Conservation (phyloP, 2,797 vertebrate species). For the Aulostomus chinensis region DNA sequence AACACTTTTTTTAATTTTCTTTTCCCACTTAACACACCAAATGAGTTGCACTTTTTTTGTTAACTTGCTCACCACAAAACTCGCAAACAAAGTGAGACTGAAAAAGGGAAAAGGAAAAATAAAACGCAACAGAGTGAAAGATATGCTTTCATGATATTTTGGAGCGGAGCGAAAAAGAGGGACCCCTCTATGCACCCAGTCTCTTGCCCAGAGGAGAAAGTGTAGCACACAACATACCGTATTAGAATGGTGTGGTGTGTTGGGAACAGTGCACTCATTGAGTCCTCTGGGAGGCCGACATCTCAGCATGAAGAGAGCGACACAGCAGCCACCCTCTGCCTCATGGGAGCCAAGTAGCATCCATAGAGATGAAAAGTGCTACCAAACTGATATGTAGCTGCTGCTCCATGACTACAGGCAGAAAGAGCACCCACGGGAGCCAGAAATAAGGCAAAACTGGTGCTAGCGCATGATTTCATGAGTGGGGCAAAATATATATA, state of each 20-base stretch:
- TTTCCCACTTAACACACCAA: constrained; percentile 32
- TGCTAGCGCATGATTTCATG: constrained; percentile 21
- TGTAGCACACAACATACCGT: constrained; percentile 22
- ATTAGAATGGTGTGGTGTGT: constrained; percentile 26
- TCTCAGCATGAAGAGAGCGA: constrained; percentile 37
- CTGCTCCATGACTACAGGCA: constrained; percentile 34
- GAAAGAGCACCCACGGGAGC: constrained; percentile 25
- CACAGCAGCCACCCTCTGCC: constrained; percentile 36
- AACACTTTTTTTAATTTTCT: constrained; percentile 13
- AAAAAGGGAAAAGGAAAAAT: no score
- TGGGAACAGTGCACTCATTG: constrained; percentile 26
- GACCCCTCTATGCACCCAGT: constrained; percentile 29
- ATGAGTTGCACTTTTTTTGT: constrained; percentile 38
- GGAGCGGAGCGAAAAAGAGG: constrained; percentile 5
- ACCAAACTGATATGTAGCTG: constrained; percentile 40
- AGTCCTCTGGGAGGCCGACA: constrained; percentile 51
- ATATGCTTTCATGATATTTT: constrained; percentile 21
- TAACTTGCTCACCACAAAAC: constrained; percentile 4
- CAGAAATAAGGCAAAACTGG: constrained; percentile 25
- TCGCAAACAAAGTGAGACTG: constrained; percentile 7
- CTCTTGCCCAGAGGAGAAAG: constrained; percentile 35
- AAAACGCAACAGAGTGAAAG: constrained; percentile 5
- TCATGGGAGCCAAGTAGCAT: constrained; percentile 59
- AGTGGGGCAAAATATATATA: constrained; percentile 21
- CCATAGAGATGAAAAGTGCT: constrained; percentile 37